Conservation (phyloP, 2,888 invertebrate species). For the Aelia acuminata region DNA sequence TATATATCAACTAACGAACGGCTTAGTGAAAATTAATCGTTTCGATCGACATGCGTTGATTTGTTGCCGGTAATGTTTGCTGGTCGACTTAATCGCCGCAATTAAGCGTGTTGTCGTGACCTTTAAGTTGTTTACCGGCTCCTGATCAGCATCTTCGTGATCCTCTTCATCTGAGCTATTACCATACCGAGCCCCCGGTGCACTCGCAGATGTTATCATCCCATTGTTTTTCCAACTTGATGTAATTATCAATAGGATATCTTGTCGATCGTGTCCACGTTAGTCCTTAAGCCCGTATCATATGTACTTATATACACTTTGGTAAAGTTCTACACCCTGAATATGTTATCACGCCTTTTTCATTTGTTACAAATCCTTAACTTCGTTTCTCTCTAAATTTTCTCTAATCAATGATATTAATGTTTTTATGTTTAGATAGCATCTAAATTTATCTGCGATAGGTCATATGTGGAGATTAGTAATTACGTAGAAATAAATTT, state of each 20-base stretch:
- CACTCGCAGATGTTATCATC: background rate
- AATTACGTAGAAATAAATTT: too few relatives aligned
- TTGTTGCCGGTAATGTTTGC: background rate
- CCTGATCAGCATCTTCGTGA: slow-evolving; percentile 31
- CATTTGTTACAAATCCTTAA: too few relatives aligned
- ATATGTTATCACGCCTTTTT: background rate
- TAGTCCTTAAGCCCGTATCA: background rate
- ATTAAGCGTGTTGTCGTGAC: slow-evolving; percentile 24
- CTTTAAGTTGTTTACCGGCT: slow-evolving; percentile 25
- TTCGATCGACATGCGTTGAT: background rate
- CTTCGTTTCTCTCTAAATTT: too few relatives aligned
- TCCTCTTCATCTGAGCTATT: slow-evolving; percentile 11
- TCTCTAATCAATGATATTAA: too few relatives aligned
- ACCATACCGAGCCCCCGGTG: background rate
- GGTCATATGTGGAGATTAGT: too few relatives aligned
- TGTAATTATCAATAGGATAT: slow-evolving; percentile 1
- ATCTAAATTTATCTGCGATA: too few relatives aligned
- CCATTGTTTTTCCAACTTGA: background rate
- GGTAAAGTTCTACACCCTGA: background rate
- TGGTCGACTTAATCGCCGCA: background rate
- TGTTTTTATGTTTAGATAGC: too few relatives aligned
- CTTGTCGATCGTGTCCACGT: background rate
- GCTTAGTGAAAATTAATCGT: too few relatives aligned
- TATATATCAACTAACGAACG: too few relatives aligned
- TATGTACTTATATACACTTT: background rate